Conservation (phyloP, 2,113 vertebrate species). For the Hirundichthys speculiger region DNA sequence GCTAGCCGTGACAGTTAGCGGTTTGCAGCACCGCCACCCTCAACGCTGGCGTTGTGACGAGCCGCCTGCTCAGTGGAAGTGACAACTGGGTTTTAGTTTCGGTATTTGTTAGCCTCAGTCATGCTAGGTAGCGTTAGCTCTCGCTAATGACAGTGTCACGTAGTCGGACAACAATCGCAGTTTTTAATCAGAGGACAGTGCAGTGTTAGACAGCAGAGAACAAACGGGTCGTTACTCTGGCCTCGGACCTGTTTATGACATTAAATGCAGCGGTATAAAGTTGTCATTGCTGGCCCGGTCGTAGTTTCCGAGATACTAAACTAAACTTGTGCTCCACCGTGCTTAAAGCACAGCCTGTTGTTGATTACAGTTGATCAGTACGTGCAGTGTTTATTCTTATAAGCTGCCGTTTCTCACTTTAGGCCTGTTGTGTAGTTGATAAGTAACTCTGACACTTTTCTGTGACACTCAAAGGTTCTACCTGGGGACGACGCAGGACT, state of each 20-base stretch:
- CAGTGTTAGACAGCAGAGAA: background rate
- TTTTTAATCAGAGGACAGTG: slow-evolving; percentile 7
- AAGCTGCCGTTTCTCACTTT: background rate
- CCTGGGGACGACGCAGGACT: slow-evolving; percentile 56
- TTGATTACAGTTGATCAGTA: background rate
- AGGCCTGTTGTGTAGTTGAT: too few relatives aligned
- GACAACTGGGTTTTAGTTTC: slow-evolving; percentile 10
- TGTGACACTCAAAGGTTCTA: slow-evolving; percentile 46
- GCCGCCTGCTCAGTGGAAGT: too few relatives aligned
- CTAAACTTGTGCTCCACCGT: slow-evolving; percentile 2
- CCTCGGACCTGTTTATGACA: slow-evolving; percentile 29
- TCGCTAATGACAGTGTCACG: background rate
- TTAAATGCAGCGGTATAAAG: background rate
- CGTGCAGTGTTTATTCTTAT: too few relatives aligned
- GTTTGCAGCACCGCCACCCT: slow-evolving; percentile 6
- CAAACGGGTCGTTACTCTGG: slow-evolving; percentile 6
- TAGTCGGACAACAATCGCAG: background rate
- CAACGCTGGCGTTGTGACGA: slow-evolving; percentile 18
- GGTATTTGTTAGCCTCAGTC: slow-evolving; percentile 3
- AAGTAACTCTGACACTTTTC: too few relatives aligned
- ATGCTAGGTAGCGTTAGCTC: slow-evolving; percentile 19
- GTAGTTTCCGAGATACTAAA: slow-evolving; percentile 5
- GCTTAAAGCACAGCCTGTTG: background rate
- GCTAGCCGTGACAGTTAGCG: slow-evolving; percentile 63
- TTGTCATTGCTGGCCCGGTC: background rate